Evolutionary conservation across 2,113 vertebrate species (phyloP).

Genomic region (Nipponia nippon): DNA sequence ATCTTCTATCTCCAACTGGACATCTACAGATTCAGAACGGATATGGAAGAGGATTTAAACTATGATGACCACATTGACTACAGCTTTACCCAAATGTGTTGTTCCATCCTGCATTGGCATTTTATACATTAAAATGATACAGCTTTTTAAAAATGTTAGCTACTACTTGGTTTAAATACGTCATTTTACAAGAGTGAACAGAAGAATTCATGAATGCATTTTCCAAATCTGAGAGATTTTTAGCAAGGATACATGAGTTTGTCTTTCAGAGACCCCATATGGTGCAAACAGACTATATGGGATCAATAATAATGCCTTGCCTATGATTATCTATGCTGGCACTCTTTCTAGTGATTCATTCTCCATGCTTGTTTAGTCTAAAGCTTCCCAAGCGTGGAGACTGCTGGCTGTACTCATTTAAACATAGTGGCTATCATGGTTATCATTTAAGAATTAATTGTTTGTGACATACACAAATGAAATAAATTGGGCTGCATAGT

Average conservation of each 20-base stretch:
- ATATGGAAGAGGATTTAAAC: background rate
- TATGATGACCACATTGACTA: background rate
- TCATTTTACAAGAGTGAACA: background rate
- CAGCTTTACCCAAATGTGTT: background rate
- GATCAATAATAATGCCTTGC: background rate
- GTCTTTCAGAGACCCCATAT: background rate
- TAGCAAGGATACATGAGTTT: background rate
- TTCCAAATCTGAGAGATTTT: background rate
- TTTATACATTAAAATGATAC: background rate
- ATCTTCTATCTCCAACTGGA: background rate
- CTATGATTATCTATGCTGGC: background rate
- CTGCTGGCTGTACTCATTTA: background rate
- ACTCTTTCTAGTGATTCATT: background rate
- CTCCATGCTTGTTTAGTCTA: background rate
- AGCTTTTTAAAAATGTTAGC: background rate
- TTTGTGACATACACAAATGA: constrained; percentile 2
- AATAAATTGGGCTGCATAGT: background rate
- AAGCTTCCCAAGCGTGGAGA: background rate
- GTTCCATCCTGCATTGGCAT: background rate
- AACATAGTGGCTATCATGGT: background rate
- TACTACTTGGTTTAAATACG: background rate
- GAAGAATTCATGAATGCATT: background rate
- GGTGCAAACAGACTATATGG: background rate
- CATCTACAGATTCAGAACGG: background rate
- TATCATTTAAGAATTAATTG: constrained; percentile 11